Evolutionary conservation across 2,888 invertebrate species (phyloP).

Genomic region (Pherbina coryleti): DNA sequence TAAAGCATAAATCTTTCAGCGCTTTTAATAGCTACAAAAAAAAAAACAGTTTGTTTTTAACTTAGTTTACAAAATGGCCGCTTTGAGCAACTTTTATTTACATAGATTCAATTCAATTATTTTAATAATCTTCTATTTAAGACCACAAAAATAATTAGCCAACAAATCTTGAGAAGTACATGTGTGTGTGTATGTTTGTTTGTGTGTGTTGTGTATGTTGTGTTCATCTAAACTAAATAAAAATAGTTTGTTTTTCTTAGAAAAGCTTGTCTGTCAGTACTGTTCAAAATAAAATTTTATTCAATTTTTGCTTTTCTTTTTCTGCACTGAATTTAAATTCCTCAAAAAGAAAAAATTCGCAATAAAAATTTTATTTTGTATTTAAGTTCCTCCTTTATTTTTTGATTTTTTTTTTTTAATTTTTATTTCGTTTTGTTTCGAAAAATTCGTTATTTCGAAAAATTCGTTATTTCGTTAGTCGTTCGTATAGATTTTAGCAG

Average conservation of each 20-base stretch:
- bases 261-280: background rate
- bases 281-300: background rate
- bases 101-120: background rate
- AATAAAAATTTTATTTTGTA: background rate
- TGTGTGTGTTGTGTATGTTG: background rate
- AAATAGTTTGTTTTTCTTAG: constrained; percentile 20
- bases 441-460: constrained; percentile 24
- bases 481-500: constrained; percentile 12
- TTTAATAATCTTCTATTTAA: background rate
- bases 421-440: constrained; percentile 17
- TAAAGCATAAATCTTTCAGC: background rate
- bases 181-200: background rate
- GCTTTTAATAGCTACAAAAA: background rate
- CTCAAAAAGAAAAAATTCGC: background rate
- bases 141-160: constrained; percentile 2
- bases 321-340: background rate
- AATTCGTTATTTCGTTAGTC: constrained; percentile 33
- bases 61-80: background rate
- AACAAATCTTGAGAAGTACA: constrained; percentile 55
- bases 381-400: constrained; percentile 15
- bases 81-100: constrained; percentile 6
- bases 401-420: constrained; percentile 32
- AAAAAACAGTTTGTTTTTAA: constrained; percentile 48
- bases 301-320: background rate
- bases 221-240: constrained; percentile 10